Conservation (phyloP, 2,113 vertebrate species). For the Hydrolagus affinis region DNA sequence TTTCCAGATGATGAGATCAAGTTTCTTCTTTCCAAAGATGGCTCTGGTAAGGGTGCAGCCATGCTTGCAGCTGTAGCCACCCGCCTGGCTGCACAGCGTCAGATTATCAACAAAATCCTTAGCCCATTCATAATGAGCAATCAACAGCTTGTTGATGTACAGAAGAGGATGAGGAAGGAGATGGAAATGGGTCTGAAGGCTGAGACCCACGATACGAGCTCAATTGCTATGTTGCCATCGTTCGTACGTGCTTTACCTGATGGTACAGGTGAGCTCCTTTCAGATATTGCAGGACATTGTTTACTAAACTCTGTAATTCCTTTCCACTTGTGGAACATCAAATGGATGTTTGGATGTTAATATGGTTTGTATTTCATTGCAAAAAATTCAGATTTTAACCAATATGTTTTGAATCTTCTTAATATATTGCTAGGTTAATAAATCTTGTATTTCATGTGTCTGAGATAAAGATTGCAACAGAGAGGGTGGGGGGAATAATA, state of each 20-base stretch:
- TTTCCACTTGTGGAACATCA: too few species aligned
- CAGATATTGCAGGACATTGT: neutral
- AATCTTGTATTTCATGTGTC: too few species aligned
- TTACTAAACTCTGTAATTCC: too few species aligned
- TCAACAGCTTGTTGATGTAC: neutral
- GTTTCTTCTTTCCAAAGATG: neutral
- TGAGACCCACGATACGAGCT: neutral
- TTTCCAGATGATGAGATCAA: neutral
- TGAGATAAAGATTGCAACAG: too few species aligned
- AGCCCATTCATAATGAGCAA: neutral
- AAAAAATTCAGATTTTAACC: too few species aligned
- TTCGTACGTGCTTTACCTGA: neutral
- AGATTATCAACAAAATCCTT: neutral
- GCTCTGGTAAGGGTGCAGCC: neutral
- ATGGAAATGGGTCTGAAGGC: neutral
- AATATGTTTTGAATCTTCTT: too few species aligned
- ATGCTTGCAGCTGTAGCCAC: neutral
- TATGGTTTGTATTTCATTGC: too few species aligned
- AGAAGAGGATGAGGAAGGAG: neutral
- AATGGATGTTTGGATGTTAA: too few species aligned
- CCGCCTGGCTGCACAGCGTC: neutral
- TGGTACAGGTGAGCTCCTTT: neutral
- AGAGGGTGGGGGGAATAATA: too few species aligned
- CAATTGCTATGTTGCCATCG: neutral
- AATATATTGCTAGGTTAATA: too few species aligned